Base-by-base conservation (phyloP, 2,888 invertebrate species). In the Craniophora ligustri region DNA sequence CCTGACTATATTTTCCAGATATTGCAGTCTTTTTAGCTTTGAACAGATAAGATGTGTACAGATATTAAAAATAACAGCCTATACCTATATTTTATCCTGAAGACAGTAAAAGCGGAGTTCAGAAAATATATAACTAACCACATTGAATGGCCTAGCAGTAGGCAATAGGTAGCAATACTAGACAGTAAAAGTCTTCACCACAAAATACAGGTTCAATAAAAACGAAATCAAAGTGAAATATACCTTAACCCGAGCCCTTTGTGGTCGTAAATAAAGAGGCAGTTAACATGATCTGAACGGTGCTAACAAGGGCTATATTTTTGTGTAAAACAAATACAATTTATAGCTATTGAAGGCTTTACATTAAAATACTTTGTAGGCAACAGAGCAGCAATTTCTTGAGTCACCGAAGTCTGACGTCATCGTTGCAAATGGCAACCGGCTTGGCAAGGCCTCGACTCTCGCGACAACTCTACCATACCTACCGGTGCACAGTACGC, bases 381-480 rank as follows among this genome's bases (percentile, higher is more conserved):
- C 72, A 74, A 71, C 75, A 58, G 59, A 67, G 67, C 71, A 72
- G 65, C 61, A 62, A 67, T 63, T 71, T 75, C 76, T 82, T 85
- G 84, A 87, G 82, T 87, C 85, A 87, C 79, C 67, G 66, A 57
- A 54, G 63, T 46, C 71, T 91, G 88, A 88, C 89, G 89, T 89
- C 88, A 91, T 75, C 54, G 74, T 71, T 82, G 82, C 82, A 85
- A 87, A 87, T 85, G 79, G 83, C 85, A 86, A 85, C 84, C 78
- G 80, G 82, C 79, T 75, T 78, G 75, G 79, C 87, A 82, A 87
- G 86, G 85, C 79, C 85, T 86, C 81, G 84, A 78, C 82, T 82
- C 85, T 82, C 75, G 50, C 60, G 66, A 64, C 64, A 59, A 54
- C 48, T 68, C 57, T 71, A 61, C 66, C 53, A 58, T 61, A 58